Evolutionary conservation across 1,140 invertebrate genomes (phyloP).

Genomic region (Orchestia grillus): DNA sequence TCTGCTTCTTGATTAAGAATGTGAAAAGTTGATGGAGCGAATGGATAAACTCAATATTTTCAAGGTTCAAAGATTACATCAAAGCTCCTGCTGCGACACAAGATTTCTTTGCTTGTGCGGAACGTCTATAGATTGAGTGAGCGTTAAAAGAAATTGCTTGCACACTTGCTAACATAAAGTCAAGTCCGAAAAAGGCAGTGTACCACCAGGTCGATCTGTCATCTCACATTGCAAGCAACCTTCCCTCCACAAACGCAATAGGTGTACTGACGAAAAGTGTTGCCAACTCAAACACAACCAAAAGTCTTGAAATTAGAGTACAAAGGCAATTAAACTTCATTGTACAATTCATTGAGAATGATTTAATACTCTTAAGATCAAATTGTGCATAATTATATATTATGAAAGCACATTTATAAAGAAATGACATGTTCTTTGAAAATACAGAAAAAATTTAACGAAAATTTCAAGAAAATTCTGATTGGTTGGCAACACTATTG

Average conservation of each 20-base stretch:
- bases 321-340: neutral
- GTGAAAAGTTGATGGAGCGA: neutral
- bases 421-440: neutral
- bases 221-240: neutral
- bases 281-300: neutral
- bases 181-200: neutral
- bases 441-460: neutral
- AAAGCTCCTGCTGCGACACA: neutral
- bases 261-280: neutral
- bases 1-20: neutral
- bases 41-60: neutral
- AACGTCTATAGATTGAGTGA: neutral
- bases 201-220: neutral
- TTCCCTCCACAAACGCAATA: neutral
- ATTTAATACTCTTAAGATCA: neutral
- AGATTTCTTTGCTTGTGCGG: neutral
- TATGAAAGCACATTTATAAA: neutral
- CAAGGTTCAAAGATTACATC: neutral
- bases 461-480: neutral
- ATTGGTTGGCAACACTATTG: neutral
- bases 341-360: neutral
- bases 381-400: neutral
- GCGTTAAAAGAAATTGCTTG: neutral
- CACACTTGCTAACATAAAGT: neutral
- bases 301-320: neutral